Evolutionary conservation across 2,888 invertebrate genomes (phyloP).

Genomic region (Uropetala carovei): DNA sequence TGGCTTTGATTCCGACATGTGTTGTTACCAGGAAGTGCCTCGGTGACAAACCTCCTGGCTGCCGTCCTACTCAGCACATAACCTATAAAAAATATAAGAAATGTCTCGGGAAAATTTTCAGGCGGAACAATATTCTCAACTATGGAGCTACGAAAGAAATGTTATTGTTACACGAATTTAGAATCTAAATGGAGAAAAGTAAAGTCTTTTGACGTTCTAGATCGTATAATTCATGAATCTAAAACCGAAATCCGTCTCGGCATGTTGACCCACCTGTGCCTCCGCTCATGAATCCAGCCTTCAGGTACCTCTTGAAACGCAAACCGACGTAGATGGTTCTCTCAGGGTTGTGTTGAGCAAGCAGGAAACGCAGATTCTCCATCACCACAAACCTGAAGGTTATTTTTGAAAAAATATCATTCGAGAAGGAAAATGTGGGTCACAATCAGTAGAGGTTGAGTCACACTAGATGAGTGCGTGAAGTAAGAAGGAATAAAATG

Average conservation of each 20-base stretch:
- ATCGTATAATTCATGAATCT: too few species aligned
- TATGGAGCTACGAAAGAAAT: too few species aligned
- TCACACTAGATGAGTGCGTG: too few species aligned
- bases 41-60: constrained; percentile 28
- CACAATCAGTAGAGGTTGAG: background rate
- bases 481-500: too few species aligned
- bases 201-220: too few species aligned
- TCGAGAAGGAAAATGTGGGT: background rate
- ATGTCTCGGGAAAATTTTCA: background rate
- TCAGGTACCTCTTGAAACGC: constrained; percentile 37
- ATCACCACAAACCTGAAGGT: constrained; percentile 49
- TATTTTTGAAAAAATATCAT: background rate
- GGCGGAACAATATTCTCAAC: too few species aligned
- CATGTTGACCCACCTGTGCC: background rate
- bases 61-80: constrained; percentile 33
- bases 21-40: constrained; percentile 33
- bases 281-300: constrained; percentile 50
- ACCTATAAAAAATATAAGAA: background rate
- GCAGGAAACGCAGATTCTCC: constrained; percentile 48
- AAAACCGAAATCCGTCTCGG: background rate
- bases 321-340: constrained; percentile 37
- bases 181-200: too few species aligned
- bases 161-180: too few species aligned
- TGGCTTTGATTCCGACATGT: constrained; percentile 35
- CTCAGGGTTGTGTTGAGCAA: constrained; percentile 14